Evolutionary conservation across 2,113 vertebrate species (phyloP), one percentile per base, ranked within the genome.

Genomic region (Sialia sialis): DNA sequence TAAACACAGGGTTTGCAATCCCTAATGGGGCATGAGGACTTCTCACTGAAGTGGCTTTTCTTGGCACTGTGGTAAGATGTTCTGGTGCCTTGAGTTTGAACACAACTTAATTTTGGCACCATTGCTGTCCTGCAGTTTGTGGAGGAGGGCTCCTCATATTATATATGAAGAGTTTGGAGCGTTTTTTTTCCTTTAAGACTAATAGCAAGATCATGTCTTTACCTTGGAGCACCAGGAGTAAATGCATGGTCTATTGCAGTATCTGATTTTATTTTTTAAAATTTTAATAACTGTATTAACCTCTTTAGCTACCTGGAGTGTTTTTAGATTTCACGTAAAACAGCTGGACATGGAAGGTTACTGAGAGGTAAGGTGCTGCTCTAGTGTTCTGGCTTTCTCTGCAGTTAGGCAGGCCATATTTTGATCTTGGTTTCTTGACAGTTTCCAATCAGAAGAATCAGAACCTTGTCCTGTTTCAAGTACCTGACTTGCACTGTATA

Each of bases 1-100:
- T 94, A 87, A 94, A 94, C 79, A 80, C 2, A 73, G 89, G 62
- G 72, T 95, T 80, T 93, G 63, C n/a, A 90, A 26, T 89, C 87
- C 63, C 38, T 76, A 58, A 63, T 46, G 78, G 81, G 58, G 5
- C 62, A 68, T 73, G 84, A 79, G 54, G 52, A n/a, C 77, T 78
- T 41, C 2, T 5, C 63, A 55, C 44, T 95, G 67, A 91, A 92
- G 84, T 95, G 87, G 89, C 84, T 91, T 90, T 77, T 25, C 46
- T 91, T 93, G 90, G 77, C 67, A 27, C 54, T 48, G 44, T 0
- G 3, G 60, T 46, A 81, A 73, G 89, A 87, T 59, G n/a, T 87
- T 73, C 78, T 94, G 68, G 55, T 89, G 74, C 81, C 66, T 63
- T 48, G 64, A 84, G 84, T 67, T 1, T 4, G 60, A 81, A 43